These are phyloP conservation scores for Leuciscus idus DNA, from an alignment of 2,113 vertebrate genomes.

Conservation along the genomic window DNA sequence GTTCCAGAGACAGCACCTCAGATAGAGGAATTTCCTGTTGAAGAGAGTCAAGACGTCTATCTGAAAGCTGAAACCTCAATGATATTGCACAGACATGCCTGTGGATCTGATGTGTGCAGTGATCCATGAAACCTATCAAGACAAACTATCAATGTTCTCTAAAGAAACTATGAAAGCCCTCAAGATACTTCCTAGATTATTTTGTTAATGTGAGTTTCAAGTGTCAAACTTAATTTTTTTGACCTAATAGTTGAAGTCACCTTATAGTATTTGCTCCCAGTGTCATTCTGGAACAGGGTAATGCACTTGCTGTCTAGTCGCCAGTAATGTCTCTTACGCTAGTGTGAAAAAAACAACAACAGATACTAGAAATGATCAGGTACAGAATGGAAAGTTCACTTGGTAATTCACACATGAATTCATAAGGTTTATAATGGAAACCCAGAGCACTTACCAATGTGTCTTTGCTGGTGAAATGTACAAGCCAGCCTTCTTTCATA, in stretches of 20 bases:
- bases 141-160: slow-evolving; percentile 7
- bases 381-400: neutral
- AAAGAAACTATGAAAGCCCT: neutral
- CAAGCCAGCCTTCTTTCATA: slow-evolving; percentile 97
- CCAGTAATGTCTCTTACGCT: slow-evolving; percentile 98
- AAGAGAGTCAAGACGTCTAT: slow-evolving; percentile 11
- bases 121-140: slow-evolving; percentile 20
- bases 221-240: neutral
- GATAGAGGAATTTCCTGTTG: slow-evolving; percentile 94
- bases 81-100: slow-evolving; percentile 1
- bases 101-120: slow-evolving; percentile 5
- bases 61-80: slow-evolving; percentile 28
- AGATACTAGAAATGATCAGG: slow-evolving; percentile 9
- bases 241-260: slow-evolving; percentile 69
- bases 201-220: neutral
- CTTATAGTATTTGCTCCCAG: slow-evolving; percentile 97
- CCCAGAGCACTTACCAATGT: slow-evolving; percentile 77
- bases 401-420: neutral
- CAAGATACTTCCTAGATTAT: neutral
- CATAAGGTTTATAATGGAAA: slow-evolving; percentile 2
- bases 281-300: slow-evolving; percentile 95
- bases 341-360: slow-evolving; percentile 59
- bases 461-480: slow-evolving; percentile 96
- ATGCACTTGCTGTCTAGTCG: slow-evolving; percentile 96
- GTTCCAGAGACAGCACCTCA: slow-evolving; percentile 91